Evolutionary conservation across 92 coral and sea anemone species (phyloP).

Genomic region (Phenganax marumi): DNA sequence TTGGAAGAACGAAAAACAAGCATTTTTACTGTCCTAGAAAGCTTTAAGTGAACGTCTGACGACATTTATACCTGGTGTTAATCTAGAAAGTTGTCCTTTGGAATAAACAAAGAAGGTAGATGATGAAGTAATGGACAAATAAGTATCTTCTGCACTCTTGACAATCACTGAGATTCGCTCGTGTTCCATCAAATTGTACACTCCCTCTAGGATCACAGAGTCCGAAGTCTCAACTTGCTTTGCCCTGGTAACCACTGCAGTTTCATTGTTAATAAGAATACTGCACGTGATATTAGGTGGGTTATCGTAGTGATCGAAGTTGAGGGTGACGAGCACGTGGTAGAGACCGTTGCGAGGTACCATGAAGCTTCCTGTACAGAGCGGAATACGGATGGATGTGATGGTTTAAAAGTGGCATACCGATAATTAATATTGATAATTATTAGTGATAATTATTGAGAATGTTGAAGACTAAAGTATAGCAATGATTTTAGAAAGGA

Average conservation of each 20-base stretch:
- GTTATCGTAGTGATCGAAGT: neutral
- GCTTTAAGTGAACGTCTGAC: too few species aligned
- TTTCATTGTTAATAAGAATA: neutral
- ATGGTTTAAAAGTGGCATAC: neutral
- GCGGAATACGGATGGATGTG: neutral
- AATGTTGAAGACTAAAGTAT: too few species aligned
- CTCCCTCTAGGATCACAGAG: slow-evolving; percentile 10
- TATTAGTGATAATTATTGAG: too few species aligned
- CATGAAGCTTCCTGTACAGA: neutral
- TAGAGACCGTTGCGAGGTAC: neutral
- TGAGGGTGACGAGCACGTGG: neutral
- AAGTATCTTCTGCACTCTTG: neutral
- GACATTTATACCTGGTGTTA: neutral
- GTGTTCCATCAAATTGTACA: slow-evolving; percentile 1
- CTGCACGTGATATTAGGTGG: neutral
- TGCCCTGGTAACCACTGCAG: neutral
- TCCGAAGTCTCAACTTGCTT: neutral
- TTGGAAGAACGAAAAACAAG: too few species aligned
- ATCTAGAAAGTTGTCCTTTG: neutral
- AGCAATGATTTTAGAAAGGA: too few species aligned
- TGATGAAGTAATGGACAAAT: neutral
- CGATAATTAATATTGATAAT: too few species aligned
- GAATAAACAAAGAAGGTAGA: neutral
- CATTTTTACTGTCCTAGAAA: too few species aligned
- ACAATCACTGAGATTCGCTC: neutral